These are phyloP conservation scores for Mongoloraphidia duomilia DNA, from an alignment of 2,888 invertebrate genomes.

Conservation along the genomic window DNA sequence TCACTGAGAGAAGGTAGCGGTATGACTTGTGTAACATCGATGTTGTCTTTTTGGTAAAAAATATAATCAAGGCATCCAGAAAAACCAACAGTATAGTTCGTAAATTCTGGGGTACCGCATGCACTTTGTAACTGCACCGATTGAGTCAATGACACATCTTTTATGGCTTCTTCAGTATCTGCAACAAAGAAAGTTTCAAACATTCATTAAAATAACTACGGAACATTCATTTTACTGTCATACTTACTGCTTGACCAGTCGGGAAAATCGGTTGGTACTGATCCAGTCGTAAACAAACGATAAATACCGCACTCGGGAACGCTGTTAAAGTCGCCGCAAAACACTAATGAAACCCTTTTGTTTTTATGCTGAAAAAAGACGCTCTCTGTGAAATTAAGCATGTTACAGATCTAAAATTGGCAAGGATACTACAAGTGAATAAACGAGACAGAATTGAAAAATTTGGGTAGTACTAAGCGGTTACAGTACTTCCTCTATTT, in stretches of 20 bases:
- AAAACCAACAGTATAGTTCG: constrained; percentile 75
- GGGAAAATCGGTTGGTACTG: constrained; percentile 43
- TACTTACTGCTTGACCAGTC: constrained; percentile 72
- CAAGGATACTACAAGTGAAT: no score
- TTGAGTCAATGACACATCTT: constrained; percentile 48
- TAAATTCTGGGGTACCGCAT: constrained; percentile 71
- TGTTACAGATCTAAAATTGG: no score
- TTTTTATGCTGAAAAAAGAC: constrained; percentile 25
- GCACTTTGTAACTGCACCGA: constrained; percentile 56
- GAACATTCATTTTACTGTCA: constrained; percentile 7
- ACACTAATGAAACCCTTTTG: constrained; percentile 48
- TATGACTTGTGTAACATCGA: constrained; percentile 53
- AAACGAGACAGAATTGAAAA: no score
- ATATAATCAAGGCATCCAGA: constrained; percentile 87
- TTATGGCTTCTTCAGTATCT: constrained; percentile 52
- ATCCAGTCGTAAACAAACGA: constrained; percentile 58
- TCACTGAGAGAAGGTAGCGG: constrained; percentile 72
- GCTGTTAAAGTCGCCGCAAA: constrained; percentile 92
- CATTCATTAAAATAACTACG: constrained; percentile 3
- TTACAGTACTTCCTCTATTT: no score
- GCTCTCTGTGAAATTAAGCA: no score
- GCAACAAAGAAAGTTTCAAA: constrained; percentile 18
- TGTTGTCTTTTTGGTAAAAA: constrained; percentile 53
- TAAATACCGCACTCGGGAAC: constrained; percentile 73
- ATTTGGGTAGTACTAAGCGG: no score